Evolutionary conservation across 2,888 invertebrate genomes (phyloP).

Genomic region (Latheticus oryzae): DNA sequence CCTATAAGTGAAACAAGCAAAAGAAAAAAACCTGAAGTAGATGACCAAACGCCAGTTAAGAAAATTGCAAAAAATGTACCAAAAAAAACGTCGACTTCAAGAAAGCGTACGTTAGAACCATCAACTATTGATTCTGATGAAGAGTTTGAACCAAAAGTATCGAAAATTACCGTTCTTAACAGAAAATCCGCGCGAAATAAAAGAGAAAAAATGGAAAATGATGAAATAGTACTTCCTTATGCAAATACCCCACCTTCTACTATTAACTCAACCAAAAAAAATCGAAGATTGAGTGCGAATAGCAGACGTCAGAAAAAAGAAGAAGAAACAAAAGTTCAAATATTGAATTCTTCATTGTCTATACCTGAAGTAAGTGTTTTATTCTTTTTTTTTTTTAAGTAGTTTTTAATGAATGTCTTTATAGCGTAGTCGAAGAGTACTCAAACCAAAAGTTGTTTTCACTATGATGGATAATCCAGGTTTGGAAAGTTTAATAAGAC

Average conservation of each 20-base stretch:
- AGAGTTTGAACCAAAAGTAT: constrained; percentile 5
- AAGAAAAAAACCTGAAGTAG: neutral
- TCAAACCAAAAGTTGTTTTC: constrained; percentile 62
- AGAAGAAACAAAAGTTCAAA: too few relatives aligned
- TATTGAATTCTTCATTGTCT: constrained; percentile 5
- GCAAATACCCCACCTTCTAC: constrained; percentile 5
- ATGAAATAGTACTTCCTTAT: too few relatives aligned
- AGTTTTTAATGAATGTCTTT: too few relatives aligned
- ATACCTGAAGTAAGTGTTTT: constrained; percentile 41
- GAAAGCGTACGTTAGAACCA: neutral
- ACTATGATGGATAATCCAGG: constrained; percentile 62
- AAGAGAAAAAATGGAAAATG: constrained; percentile 14
- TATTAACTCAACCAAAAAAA: neutral
- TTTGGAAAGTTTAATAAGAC: constrained; percentile 57
- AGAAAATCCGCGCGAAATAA: neutral
- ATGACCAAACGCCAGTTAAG: neutral
- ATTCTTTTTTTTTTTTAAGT: too few relatives aligned
- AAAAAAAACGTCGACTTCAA: too few relatives aligned
- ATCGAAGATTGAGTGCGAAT: constrained; percentile 27
- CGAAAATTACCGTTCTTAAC: neutral
- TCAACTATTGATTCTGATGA: constrained; percentile 9
- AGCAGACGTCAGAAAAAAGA: constrained; percentile 16
- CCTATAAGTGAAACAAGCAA: neutral
- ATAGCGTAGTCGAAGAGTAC: constrained; percentile 53
- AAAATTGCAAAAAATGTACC: neutral